A percentile compares a stretch with the other conserved stretches of the same genome.
Evolutionary conservation across 2,113 vertebrate species (phyloP).

Genomic region (Pelecanoides urinatrix): DNA sequence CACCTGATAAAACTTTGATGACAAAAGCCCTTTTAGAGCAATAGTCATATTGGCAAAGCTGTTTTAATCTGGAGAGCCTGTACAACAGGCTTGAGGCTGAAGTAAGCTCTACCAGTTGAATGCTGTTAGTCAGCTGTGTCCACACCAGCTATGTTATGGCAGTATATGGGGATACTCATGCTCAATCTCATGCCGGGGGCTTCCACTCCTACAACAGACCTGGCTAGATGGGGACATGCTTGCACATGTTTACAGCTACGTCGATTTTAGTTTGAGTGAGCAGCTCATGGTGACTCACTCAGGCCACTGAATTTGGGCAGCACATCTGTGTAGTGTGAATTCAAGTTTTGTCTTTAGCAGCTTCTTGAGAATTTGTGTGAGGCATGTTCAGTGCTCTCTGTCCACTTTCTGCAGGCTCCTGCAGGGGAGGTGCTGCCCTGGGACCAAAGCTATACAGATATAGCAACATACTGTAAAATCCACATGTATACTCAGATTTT

Average conservation of each 20-base stretch:
- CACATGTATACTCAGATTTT: neutral
- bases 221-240: neutral
- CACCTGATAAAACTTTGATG: neutral
- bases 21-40: neutral
- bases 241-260: neutral
- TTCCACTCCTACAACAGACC: neutral
- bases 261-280: neutral
- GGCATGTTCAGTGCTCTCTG: neutral
- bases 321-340: neutral
- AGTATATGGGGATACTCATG: rapidly evolving
- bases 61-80: neutral
- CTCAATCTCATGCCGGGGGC: rapidly evolving
- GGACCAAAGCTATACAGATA: neutral
- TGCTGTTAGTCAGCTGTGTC: neutral
- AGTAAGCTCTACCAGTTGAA: too few relatives aligned
- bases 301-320: neutral
- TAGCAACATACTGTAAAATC: neutral
- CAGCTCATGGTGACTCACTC: neutral
- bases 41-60: neutral
- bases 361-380: neutral
- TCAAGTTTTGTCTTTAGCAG: neutral
- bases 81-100: neutral
- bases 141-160: rapidly evolving
- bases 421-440: neutral
- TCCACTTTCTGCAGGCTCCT: neutral